Base-by-base conservation (phyloP, 2,113 vertebrate genomes). In the Psettodes erumei region DNA sequence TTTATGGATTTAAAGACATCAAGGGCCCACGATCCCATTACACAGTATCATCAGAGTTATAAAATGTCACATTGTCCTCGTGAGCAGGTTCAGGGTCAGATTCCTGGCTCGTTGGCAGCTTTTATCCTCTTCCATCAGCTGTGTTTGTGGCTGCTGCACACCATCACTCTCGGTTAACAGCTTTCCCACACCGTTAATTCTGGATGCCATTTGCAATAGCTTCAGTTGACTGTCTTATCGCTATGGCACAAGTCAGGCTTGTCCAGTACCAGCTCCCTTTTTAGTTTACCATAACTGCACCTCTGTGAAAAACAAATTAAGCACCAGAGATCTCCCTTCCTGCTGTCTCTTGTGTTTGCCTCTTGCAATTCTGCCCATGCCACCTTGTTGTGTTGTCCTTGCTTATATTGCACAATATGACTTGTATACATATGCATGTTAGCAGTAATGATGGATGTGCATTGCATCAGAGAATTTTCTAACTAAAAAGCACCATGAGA, bases 101-200 rank as follows among this genome's bases (percentile, higher is more conserved):
- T 59, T 78, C 56, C 37, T 68, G 81, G 79, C 77, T 60, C 13
- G n/a, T 62, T 63, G 53, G 43, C 75, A 75, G 65, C 54, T 47
- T 75, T 75, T 85, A 82, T 79, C 81, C 80, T 13, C 56, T 30
- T 67, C 54, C 11, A 84, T 86, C 88, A 70, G 72, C 71, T 67
- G 50, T 86, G 77, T 75, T 84, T 90, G 81, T 84, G 84, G 77
- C 83, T 48, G 77, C 86, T 67, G 69, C 79, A 71, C 82, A 76
- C 84, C 84, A 82, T 85, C 86, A 53, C 75, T 85, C 84, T 83
- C 79, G 84, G 90, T 83, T 91, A 90, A 92, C 87, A 90, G 86
- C 86, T 84, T 89, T 82, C 75, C 77, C 86, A 85, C 84, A 28
- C 66, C 68, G 82, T 86, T 91, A 88, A 88, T 89, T 86, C 86